Percentiles rank a stretch among this genome's conserved stretches.
phyloP scores from a whole-genome alignment of 2,888 invertebrate genomes.

The Lasioglossum villosulum region DNA sequence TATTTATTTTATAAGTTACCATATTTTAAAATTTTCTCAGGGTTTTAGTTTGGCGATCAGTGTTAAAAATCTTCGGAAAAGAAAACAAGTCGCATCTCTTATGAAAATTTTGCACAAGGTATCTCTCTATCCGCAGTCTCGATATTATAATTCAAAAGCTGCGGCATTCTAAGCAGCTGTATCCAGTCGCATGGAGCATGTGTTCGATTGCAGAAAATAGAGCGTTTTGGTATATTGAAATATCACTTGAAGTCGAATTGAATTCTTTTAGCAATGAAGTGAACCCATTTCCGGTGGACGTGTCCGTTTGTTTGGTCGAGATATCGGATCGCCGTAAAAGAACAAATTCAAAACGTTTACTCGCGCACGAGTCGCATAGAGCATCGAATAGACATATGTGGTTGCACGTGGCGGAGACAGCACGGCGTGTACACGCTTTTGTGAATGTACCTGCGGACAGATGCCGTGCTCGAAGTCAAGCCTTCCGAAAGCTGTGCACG shows the following conservation, averaged over 20 bases:
- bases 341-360: constrained; percentile 74
- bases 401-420: constrained; percentile 45
- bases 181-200: constrained; percentile 33
- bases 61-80: not conserved
- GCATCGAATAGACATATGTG: constrained; percentile 62
- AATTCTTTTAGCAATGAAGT: constrained; percentile 58
- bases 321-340: constrained; percentile 67
- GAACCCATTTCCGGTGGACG: constrained; percentile 50
- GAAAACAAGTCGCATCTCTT: not conserved
- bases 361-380: constrained; percentile 66
- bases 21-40: not conserved
- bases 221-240: constrained; percentile 58
- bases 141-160: constrained; percentile 35
- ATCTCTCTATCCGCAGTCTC: not conserved
- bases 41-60: too few relatives aligned
- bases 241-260: constrained; percentile 65
- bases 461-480: constrained; percentile 69
- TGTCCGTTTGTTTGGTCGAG: constrained; percentile 60
- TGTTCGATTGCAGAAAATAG: constrained; percentile 27
- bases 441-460: constrained; percentile 70
- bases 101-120: not conserved
- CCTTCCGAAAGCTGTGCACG: constrained; percentile 81
- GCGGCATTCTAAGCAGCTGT: constrained; percentile 29
- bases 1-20: not conserved
- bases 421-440: constrained; percentile 52